Percentiles rank a stretch among this genome's conserved stretches.
phyloP scores from a whole-genome alignment of 37 sponge, comb jelly and placozoan species.

The Spongilla lacustris region DNA sequence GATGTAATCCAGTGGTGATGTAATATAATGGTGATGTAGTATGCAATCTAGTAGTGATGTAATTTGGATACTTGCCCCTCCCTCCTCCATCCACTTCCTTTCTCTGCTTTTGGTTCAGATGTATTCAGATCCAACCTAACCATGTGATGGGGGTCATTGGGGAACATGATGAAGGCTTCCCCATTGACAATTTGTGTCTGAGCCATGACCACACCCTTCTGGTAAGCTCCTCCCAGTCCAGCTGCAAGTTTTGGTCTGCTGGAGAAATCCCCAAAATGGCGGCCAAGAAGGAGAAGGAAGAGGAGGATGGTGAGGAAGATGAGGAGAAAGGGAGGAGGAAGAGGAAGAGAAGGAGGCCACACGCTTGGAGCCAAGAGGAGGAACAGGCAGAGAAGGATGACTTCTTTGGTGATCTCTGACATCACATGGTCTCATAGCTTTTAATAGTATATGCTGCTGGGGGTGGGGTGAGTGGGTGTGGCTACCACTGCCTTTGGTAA shows the following conservation, averaged over 20 bases:
- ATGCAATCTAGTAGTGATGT: too few relatives aligned
- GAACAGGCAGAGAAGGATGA: slow-evolving; percentile 38
- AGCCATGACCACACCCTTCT: slow-evolving; percentile 52
- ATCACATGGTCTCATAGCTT: not conserved
- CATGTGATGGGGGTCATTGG: slow-evolving; percentile 44
- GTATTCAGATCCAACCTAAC: slow-evolving; percentile 74
- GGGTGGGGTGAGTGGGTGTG: too few relatives aligned
- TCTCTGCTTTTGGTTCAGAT: slow-evolving; percentile 22
- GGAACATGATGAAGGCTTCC: slow-evolving; percentile 38
- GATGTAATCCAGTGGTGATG: too few relatives aligned
- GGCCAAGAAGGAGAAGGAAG: not conserved
- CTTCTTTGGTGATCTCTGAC: slow-evolving; percentile 85
- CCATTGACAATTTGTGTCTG: slow-evolving; percentile 55
- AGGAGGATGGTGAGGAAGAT: slow-evolving; percentile 15
- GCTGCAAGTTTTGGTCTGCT: slow-evolving; percentile 63
- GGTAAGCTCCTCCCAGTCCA: slow-evolving; percentile 62
- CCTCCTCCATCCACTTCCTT: not conserved
- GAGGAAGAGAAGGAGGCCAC: slow-evolving; percentile 33
- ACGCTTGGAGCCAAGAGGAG: slow-evolving; percentile 19
- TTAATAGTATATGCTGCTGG: not conserved
- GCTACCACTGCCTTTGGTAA: too few relatives aligned
- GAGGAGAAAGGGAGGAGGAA: slow-evolving; percentile 12
- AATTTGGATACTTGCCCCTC: too few relatives aligned
- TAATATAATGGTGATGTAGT: too few relatives aligned
- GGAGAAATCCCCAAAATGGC: slow-evolving; percentile 37